Percentiles rank a stretch among this genome's conserved stretches.
Evolutionary conservation across 2,888 invertebrate genomes (phyloP).

Genomic region (Mycalesis mineus): DNA sequence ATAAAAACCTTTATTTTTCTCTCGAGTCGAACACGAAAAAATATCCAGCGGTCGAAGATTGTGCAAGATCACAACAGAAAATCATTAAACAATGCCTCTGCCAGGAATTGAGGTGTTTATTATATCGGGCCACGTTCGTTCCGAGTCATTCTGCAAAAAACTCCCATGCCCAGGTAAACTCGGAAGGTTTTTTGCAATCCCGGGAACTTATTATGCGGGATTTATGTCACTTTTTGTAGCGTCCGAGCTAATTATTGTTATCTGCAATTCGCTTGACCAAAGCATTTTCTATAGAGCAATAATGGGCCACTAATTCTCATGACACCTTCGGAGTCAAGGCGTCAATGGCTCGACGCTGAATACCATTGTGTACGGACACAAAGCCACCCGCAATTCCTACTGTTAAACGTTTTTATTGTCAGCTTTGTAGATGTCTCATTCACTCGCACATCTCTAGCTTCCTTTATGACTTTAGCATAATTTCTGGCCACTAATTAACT

Average conservation of each 20-base stretch:
- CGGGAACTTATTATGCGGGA: conserved; percentile 74
- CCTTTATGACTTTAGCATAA: conserved; percentile 40
- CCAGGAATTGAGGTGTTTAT: conserved; percentile 77
- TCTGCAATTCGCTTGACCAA: conserved; percentile 73
- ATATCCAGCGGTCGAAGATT: conserved; percentile 58
- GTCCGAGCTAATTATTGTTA: conserved; percentile 77
- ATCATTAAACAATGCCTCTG: conserved; percentile 76
- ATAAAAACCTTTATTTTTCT: conserved; percentile 70
- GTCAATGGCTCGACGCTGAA: conserved; percentile 57
- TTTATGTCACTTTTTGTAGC: conserved; percentile 76
- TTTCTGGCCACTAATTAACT: conserved; percentile 40
- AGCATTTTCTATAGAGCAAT: conserved; percentile 65
- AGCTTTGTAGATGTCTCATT: conserved; percentile 66
- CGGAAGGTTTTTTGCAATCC: conserved; percentile 59
- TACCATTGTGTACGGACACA: conserved; percentile 61
- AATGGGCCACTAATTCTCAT: conserved; percentile 76
- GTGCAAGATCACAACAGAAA: conserved; percentile 77
- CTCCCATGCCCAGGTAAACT: conserved; percentile 63
- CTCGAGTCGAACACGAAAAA: conserved; percentile 58
- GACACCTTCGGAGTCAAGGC: conserved; percentile 71
- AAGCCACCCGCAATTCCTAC: conserved; percentile 72
- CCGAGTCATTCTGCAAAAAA: conserved; percentile 67
- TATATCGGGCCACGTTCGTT: conserved; percentile 64
- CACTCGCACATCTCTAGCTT: conserved; percentile 45
- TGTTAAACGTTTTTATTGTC: conserved; percentile 69